A percentile compares a stretch with the other conserved stretches of the same genome.
These are phyloP conservation scores for Elysia crispata DNA, from an alignment of 2,888 invertebrate genomes.

Conservation along the genomic window DNA sequence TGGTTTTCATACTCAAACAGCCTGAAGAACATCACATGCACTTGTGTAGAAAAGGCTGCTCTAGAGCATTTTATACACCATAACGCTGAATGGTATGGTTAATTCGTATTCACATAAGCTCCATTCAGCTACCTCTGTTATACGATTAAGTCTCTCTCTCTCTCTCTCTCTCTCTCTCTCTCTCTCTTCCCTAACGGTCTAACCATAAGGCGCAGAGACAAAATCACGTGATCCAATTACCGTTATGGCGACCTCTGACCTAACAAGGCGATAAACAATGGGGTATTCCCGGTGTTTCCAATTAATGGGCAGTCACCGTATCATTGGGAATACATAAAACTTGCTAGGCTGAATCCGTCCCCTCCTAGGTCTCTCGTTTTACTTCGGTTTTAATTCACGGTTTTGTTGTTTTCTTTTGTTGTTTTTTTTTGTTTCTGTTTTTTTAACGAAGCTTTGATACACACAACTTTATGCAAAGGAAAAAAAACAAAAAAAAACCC, in stretches of 20 bases:
- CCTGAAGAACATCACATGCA: too few species aligned
- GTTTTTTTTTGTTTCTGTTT: background rate
- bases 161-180: background rate
- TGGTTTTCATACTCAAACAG: too few species aligned
- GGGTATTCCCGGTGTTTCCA: slow-evolving; percentile 46
- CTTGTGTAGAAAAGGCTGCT: too few species aligned
- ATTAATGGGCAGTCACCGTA: slow-evolving; percentile 45
- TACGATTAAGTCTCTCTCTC: too few species aligned
- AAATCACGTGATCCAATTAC: slow-evolving; percentile 49
- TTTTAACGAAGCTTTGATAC: too few species aligned
- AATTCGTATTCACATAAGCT: too few species aligned
- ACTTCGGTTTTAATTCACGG: background rate
- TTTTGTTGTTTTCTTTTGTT: background rate
- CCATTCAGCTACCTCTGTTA: too few species aligned
- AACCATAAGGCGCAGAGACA: slow-evolving; percentile 40
- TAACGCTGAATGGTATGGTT: too few species aligned
- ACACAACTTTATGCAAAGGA: too few species aligned
- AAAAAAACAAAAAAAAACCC: too few species aligned
- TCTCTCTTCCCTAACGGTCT: background rate
- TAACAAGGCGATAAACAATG: slow-evolving; percentile 42
- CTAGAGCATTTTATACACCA: too few species aligned
- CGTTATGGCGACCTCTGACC: slow-evolving; percentile 45
- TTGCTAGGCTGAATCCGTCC: background rate
- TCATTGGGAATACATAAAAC: slow-evolving; percentile 37
- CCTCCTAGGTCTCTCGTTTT: background rate